A percentile compares a stretch with the other conserved stretches of the same genome.
These are phyloP conservation scores for Eriosoma lanigerum DNA, from an alignment of 1,140 invertebrate genomes.

Conservation along the genomic window DNA sequence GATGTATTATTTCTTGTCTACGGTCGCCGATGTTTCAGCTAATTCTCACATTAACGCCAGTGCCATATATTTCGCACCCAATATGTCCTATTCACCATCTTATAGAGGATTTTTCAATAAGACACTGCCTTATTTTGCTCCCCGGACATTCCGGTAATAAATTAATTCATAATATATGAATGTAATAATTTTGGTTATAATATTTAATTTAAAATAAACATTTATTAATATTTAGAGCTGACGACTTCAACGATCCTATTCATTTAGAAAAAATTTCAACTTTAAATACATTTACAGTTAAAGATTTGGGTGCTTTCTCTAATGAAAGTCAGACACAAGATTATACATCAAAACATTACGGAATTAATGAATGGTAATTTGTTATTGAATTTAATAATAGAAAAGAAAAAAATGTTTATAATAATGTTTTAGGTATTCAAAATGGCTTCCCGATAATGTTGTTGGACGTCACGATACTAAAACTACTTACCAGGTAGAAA, in stretches of 20 bases:
- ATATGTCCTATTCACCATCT: conserved; percentile 91
- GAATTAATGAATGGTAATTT: conserved; percentile 87
- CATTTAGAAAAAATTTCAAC: conserved; percentile 90
- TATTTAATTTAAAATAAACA: background rate
- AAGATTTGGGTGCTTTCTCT: conserved; percentile 81
- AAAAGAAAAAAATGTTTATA: background rate
- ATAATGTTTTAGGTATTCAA: conserved; percentile 64
- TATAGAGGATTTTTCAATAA: conserved; percentile 96
- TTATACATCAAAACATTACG: conserved; percentile 87
- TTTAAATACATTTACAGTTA: conserved; percentile 80
- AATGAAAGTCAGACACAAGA: conserved; percentile 74
- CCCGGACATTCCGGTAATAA: conserved; percentile 74
- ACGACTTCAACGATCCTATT: conserved; percentile 93
- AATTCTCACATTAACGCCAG: conserved; percentile 92
- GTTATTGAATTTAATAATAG: conserved; percentile 13
- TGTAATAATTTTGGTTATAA: background rate
- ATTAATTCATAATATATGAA: background rate
- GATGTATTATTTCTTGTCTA: conserved; percentile 96
- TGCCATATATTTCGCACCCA: conserved; percentile 91
- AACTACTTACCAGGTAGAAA: conserved; percentile 86
- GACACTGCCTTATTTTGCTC: conserved; percentile 92
- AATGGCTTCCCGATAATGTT: conserved; percentile 86
- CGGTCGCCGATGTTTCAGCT: conserved; percentile 90
- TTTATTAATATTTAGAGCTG: conserved; percentile 63
- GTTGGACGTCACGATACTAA: conserved; percentile 85